phyloP scores from a whole-genome alignment of 2,113 vertebrate species.

The Lagopus muta region DNA sequence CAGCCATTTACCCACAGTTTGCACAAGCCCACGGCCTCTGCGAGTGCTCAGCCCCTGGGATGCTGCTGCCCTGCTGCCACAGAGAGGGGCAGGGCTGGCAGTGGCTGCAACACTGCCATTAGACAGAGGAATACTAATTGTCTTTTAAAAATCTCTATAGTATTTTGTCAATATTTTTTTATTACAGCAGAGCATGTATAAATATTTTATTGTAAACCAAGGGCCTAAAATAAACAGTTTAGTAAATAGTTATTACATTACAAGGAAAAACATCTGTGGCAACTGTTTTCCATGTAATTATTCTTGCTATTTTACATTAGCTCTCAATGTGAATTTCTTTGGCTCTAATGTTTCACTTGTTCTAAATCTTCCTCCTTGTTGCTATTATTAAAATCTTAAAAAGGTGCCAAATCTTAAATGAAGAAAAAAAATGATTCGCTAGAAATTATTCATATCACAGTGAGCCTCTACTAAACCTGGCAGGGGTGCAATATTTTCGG shows the following conservation, averaged over 20 bases:
- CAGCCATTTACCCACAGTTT: not conserved
- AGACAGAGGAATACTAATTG: constrained; percentile 73
- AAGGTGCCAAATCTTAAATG: constrained; percentile 88
- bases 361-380: constrained; percentile 86
- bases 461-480: constrained; percentile 85
- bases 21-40: not conserved
- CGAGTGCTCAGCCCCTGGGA: not conserved
- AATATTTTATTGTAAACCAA: constrained; percentile 88
- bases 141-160: constrained; percentile 80
- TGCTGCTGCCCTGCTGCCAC: not conserved
- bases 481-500: constrained; percentile 87
- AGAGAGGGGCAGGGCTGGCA: not conserved
- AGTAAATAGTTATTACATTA: constrained; percentile 88
- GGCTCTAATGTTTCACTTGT: constrained; percentile 82
- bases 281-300: constrained; percentile 85
- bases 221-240: constrained; percentile 88
- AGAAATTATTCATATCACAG: constrained; percentile 89
- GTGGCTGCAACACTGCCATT: constrained; percentile 8
- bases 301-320: constrained; percentile 85
- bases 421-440: constrained; percentile 83
- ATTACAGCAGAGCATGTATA: constrained; percentile 79
- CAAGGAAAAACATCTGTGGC: constrained; percentile 86
- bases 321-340: constrained; percentile 80
- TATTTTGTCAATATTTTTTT: constrained; percentile 86
- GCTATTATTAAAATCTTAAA: constrained; percentile 87